Evolutionary conservation across 2,888 invertebrate species (phyloP), one percentile per base, ranked within the genome.

Genomic region (Rotaria magnacalcarata): DNA sequence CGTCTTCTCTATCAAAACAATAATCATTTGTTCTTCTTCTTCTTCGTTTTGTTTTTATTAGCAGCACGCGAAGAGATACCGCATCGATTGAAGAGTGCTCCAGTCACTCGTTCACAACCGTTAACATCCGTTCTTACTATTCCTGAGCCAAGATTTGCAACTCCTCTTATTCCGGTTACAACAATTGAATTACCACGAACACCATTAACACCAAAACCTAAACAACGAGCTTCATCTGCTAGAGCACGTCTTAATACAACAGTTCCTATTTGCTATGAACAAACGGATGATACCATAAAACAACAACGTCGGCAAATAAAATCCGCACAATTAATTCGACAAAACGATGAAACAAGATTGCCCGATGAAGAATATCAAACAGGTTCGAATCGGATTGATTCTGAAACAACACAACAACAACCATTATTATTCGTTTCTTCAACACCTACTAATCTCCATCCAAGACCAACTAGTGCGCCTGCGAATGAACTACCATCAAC

Each of bases 81-180:
- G 8, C 80, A 47, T 10, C 80, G 80, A 14, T 47, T 80, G 47
- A 80, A 80, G 47, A 80, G 80, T 80, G 80, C 80, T 43, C 80
- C 80, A n/a, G 10, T 80, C 3, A 10, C 34, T 47, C 80, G 80
- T 80, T 21, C 47, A 24, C 21, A n/a, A 24, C 43, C 80, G n/a
- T 6, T 47, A 24, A n/a, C 80, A n/a, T 47, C 80, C 11, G 16
- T 80, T 80, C 80, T 80, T 14, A 80, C 43, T 24, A 14, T 80
- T 80, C 80, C 80, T 24, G 47, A 80, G 24, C 80, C 80, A 47
- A 10, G 47, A 80, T 47, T 47, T 80, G 11, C n/a, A 24, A n/a
- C 21, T 47, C 67, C 67, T 16, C 2, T 67, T 16, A 19, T 67
- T 67, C 19, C 67, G 16, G 16, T 34, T 67, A 34, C 24, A 24